Percentiles rank a stretch among this genome's conserved stretches.
Conservation (phyloP, 1,140 invertebrate genomes). For the Papilio glaucus region DNA sequence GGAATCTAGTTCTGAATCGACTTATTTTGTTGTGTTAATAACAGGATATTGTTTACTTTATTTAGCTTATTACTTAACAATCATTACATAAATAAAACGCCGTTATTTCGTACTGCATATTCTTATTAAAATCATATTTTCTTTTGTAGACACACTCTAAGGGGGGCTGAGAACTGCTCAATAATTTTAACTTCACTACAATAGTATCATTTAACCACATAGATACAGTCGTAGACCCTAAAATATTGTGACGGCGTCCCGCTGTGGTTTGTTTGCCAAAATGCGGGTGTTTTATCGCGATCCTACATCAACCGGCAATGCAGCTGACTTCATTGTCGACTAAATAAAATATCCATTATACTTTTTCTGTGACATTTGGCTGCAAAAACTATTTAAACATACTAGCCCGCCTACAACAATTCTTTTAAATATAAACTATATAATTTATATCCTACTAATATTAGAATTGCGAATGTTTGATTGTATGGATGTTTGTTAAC, state of each 20-base stretch:
- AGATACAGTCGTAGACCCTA: conserved; percentile 70
- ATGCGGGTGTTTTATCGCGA: conserved; percentile 79
- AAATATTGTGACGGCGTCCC: conserved; percentile 82
- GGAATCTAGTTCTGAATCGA: too few species aligned
- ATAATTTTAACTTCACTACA: conserved; percentile 42
- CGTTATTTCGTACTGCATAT: background rate
- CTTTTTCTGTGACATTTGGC: conserved; percentile 42
- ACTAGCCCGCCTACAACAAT: background rate
- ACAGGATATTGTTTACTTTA: too few species aligned
- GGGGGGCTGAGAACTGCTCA: conserved; percentile 6
- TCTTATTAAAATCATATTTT: background rate
- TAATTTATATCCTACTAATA: too few species aligned
- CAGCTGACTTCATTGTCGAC: conserved; percentile 64
- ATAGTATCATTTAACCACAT: conserved; percentile 60
- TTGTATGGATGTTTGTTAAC: too few species aligned
- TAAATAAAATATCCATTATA: conserved; percentile 53
- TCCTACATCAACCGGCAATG: conserved; percentile 57
- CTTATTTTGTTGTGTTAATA: too few species aligned
- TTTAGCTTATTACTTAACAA: too few species aligned
- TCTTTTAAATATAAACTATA: too few species aligned
- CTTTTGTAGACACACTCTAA: background rate
- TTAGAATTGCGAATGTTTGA: too few species aligned
- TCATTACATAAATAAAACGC: too few species aligned
- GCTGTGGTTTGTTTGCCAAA: conserved; percentile 78
- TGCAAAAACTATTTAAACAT: conserved; percentile 14